These are phyloP conservation scores for Arremon brunneinucha DNA, from an alignment of 2,797 vertebrate species.

Conservation along the genomic window DNA sequence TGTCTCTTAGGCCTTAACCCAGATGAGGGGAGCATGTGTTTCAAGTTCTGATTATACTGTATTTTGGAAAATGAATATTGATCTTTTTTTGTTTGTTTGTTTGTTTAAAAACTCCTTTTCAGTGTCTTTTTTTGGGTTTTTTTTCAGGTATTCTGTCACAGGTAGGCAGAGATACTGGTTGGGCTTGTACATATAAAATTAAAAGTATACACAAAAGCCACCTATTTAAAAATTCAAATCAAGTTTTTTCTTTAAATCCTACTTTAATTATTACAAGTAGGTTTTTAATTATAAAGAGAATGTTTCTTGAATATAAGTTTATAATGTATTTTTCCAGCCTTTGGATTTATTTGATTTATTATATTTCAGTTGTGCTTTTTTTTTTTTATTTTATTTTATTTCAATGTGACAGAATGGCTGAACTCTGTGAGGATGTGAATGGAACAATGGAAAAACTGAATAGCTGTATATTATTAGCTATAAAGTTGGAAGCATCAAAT, in stretches of 20 bases:
- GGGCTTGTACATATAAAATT: conserved; percentile 58
- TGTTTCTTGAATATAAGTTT: conserved; percentile 65
- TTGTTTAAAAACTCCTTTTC: conserved; percentile 25
- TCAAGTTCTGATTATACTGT: conserved; percentile 44
- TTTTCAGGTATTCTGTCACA: conserved; percentile 50
- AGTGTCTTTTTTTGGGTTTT: background rate
- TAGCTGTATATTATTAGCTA: conserved; percentile 66
- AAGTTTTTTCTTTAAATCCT: conserved; percentile 39
- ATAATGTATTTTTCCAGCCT: conserved; percentile 54
- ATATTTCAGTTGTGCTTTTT: conserved; percentile 49
- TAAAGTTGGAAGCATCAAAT: conserved; percentile 61
- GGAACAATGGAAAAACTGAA: conserved; percentile 26
- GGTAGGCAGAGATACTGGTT: conserved; percentile 31
- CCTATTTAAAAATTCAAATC: conserved; percentile 68
- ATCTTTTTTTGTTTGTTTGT: background rate
- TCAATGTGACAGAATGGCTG: conserved; percentile 45
- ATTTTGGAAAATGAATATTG: conserved; percentile 17
- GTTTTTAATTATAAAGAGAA: conserved; percentile 61
- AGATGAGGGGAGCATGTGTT: conserved; percentile 63
- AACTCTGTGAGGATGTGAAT: conserved; percentile 53
- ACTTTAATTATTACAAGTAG: conserved; percentile 43
- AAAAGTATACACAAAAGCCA: conserved; percentile 27
- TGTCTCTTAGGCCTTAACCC: conserved; percentile 52
- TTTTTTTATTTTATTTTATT: background rate
- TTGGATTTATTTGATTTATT: conserved; percentile 42